Evolutionary conservation across 2,888 invertebrate genomes (phyloP).

Genomic region (Eupithecia centaureata): DNA sequence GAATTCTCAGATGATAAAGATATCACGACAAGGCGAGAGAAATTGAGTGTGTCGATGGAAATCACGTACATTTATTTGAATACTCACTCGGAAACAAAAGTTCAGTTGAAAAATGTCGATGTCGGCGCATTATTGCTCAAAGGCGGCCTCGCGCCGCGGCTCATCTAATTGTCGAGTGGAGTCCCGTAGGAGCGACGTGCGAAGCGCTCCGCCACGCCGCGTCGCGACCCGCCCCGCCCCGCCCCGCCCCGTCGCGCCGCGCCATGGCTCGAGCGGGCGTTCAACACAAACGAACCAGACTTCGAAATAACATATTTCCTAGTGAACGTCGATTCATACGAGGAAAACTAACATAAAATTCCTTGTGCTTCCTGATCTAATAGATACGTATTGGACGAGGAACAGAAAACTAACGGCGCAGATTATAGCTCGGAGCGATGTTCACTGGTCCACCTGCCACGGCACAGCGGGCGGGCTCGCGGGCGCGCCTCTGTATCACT

Average conservation of each 20-base stretch:
- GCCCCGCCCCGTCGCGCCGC: neutral
- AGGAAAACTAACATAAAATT: neutral
- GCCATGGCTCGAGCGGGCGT: too few species aligned
- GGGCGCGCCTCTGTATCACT: too few species aligned
- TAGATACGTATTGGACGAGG: neutral
- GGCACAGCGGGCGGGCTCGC: too few species aligned
- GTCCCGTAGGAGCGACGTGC: neutral
- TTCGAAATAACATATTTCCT: neutral
- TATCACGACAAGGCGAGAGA: neutral
- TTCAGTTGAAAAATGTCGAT: slow-evolving; percentile 1
- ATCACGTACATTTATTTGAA: neutral
- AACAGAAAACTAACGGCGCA: neutral
- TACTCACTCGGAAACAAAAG: neutral
- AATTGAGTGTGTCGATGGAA: neutral
- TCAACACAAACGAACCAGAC: neutral
- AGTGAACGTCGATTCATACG: neutral
- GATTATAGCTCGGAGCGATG: neutral
- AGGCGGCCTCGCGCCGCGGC: neutral
- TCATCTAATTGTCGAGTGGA: neutral
- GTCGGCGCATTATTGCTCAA: slow-evolving; percentile 4
- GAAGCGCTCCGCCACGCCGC: neutral
- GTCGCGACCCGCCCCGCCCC: neutral
- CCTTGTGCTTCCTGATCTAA: neutral
- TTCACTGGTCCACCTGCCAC: neutral
- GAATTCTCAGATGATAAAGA: neutral